phyloP scores from a whole-genome alignment of 2,888 invertebrate genomes.

The Archips xylosteana region DNA sequence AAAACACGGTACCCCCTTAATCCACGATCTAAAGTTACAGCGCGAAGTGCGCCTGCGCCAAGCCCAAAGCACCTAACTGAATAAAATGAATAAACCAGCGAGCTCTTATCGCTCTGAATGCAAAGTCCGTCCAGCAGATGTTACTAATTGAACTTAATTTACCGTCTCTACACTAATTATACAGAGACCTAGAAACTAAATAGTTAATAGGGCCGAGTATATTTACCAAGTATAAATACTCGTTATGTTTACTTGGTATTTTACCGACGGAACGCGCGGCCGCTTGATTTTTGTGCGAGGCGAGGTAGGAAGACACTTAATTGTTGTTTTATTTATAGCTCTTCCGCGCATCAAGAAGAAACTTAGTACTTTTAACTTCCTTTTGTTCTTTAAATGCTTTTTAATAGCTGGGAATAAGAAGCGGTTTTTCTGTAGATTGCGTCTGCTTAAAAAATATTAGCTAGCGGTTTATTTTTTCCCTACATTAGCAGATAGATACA shows the following conservation, averaged over 20 bases:
- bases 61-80: slow-evolving; percentile 13
- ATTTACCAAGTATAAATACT: slow-evolving; percentile 9
- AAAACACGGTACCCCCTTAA: no score
- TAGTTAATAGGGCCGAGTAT: slow-evolving; percentile 6
- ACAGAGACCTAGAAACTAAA: slow-evolving; percentile 33
- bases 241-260: slow-evolving; percentile 9
- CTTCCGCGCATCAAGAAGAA: background rate
- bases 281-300: background rate
- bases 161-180: slow-evolving; percentile 41
- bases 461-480: background rate
- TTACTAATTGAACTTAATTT: slow-evolving; percentile 52
- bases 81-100: slow-evolving; percentile 24
- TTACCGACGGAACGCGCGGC: background rate
- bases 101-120: slow-evolving; percentile 33
- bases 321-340: background rate
- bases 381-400: background rate
- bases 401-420: slow-evolving; percentile 1
- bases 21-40: background rate
- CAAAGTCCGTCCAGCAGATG: slow-evolving; percentile 48
- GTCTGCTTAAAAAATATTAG: background rate
- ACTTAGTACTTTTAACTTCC: background rate
- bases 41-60: background rate
- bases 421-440: background rate
- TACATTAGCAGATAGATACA: no score
- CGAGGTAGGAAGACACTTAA: background rate